These are phyloP conservation scores for Thysanoteuthis rhombus DNA, from an alignment of 2,888 invertebrate genomes.

Conservation along the genomic window DNA sequence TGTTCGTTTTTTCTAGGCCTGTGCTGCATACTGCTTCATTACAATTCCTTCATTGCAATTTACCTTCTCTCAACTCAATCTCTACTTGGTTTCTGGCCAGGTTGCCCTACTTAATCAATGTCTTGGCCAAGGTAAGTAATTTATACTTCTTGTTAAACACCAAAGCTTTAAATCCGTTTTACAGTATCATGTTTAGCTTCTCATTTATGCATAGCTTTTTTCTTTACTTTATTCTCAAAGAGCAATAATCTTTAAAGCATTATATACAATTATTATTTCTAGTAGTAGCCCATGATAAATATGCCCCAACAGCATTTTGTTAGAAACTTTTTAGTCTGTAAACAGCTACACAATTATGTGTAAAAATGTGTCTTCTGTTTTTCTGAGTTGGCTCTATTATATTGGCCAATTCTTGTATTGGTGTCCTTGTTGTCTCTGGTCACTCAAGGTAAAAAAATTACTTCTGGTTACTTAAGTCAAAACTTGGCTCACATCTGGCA, in stretches of 20 bases:
- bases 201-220: not conserved
- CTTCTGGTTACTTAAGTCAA: too few species aligned
- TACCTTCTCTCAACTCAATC: slow-evolving; percentile 80
- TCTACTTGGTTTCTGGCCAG: slow-evolving; percentile 88
- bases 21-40: slow-evolving; percentile 94
- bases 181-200: not conserved
- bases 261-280: not conserved
- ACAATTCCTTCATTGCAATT: slow-evolving; percentile 92
- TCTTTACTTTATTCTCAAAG: too few species aligned
- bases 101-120: slow-evolving; percentile 89
- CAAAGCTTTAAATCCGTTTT: not conserved
- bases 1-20: slow-evolving; percentile 73
- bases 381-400: too few species aligned
- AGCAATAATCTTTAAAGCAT: not conserved
- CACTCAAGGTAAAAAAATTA: too few species aligned
- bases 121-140: slow-evolving; percentile 78
- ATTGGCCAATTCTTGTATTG: too few species aligned
- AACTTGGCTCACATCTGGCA: too few species aligned
- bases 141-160: not conserved
- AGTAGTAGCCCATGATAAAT: not conserved
- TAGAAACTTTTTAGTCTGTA: not conserved
- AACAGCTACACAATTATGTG: too few species aligned
- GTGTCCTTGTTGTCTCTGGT: too few species aligned
- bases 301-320: not conserved
- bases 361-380: too few species aligned